Evolutionary conservation across 2,113 vertebrate species (phyloP), one percentile per base, ranked within the genome.

Genomic region (Tor tambroides): DNA sequence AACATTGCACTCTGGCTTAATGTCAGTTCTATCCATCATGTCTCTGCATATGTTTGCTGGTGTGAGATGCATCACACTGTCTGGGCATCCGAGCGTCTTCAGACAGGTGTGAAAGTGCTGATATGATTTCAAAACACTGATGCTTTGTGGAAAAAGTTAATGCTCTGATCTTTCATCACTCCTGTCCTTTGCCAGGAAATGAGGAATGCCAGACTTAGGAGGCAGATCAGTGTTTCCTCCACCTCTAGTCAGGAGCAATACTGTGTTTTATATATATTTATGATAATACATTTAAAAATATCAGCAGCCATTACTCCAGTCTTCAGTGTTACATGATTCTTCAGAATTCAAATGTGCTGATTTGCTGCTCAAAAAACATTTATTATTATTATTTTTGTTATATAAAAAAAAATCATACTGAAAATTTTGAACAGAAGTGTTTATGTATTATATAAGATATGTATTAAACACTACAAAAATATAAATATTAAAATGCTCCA

Each of bases 71-170:
- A 59, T 65, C 79, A 19, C 21, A 7, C 56, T 0, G 6, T 65
- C 79, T 35, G 30, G 65, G 65, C 15, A 71, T 71, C 30, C 0
- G 41, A 51, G 63, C 6, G 6, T 32, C 80, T 83, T 28, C 80
- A 71, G 43, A 83, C 65, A 54, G 61, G n/a, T 83, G 81, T 51
- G 19, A 32, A 49, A 51, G 43, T 6, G 43, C 81, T 83, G 63
- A 83, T 83, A 83, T 2, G 43, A 51, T 51, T 65, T 81, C 59
- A 43, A 41, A 81, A 81, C 35, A 43, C 35, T 10, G 35, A 65
- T 63, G 35, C 79, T 63, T 38, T 63, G n/a, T 23, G 61, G 41
- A 23, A 69, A n/a, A 82, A 49, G 80, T 67, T 30, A 32, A 19
- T 15, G 61, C 41, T 83, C 9, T 21, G 61, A 82, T 21, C 41